A percentile compares a stretch with the other conserved stretches of the same genome.
Evolutionary conservation across 2,113 vertebrate genomes (phyloP).

Genomic region (Dicrurus megarhynchus): DNA sequence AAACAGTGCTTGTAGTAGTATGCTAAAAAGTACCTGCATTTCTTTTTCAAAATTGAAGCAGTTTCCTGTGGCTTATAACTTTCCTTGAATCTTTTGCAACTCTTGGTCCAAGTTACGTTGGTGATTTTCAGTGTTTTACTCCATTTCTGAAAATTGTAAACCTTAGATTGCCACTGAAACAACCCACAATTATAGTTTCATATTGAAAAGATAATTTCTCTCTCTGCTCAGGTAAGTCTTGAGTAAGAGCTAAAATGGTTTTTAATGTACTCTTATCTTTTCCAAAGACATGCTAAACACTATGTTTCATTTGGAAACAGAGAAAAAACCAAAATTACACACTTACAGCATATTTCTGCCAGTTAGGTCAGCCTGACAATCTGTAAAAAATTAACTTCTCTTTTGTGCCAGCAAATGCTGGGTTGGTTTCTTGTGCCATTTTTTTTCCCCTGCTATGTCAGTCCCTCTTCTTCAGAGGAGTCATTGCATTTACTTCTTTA

Average conservation of each 20-base stretch:
- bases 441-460: background rate
- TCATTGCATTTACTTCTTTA: background rate
- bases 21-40: background rate
- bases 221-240: background rate
- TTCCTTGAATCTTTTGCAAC: background rate
- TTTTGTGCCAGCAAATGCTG: background rate
- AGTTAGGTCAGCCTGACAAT: background rate
- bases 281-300: background rate
- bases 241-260: background rate
- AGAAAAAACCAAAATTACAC: background rate
- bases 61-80: background rate
- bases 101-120: background rate
- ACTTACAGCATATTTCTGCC: background rate
- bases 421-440: background rate
- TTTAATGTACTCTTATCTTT: background rate
- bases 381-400: background rate
- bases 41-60: background rate
- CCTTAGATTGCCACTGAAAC: background rate
- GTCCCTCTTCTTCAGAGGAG: background rate
- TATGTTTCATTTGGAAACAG: background rate
- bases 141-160: background rate
- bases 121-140: background rate
- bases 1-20: background rate
- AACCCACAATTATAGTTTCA: background rate
- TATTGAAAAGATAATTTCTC: background rate